These are phyloP conservation scores for Beroe forskalii DNA, from an alignment of 37 sponge, comb jelly and placozoan genomes.

Conservation along the genomic window DNA sequence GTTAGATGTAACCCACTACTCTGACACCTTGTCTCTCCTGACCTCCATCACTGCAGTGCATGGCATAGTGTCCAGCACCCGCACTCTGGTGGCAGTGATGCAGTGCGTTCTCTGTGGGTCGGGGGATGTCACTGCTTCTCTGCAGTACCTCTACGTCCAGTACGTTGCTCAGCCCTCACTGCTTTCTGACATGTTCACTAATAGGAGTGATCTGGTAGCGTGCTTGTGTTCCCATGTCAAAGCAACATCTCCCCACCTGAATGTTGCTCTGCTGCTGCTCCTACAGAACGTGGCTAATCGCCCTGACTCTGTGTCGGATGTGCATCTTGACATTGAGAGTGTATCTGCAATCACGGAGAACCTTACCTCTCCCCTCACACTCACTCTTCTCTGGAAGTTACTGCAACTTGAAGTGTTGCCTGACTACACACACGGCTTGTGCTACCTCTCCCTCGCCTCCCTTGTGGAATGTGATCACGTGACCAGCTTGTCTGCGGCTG, in stretches of 20 bases:
- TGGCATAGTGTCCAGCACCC: background rate
- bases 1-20: background rate
- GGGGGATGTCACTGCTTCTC: background rate
- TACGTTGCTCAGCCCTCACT: background rate
- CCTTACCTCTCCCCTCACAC: background rate
- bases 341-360: background rate
- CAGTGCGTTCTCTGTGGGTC: constrained; percentile 51
- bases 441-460: constrained; percentile 11
- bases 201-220: constrained; percentile 33
- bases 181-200: constrained; percentile 1
- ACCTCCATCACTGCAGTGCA: constrained; percentile 5
- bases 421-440: background rate
- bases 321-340: background rate
- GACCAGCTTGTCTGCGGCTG: constrained; percentile 17
- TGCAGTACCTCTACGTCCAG: constrained; percentile 35
- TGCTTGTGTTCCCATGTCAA: constrained; percentile 21
- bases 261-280: constrained; percentile 21
- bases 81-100: constrained; percentile 12
- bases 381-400: constrained; percentile 38
- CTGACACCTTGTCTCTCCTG: background rate
- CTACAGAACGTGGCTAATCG: background rate
- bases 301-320: background rate
- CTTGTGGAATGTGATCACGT: background rate
- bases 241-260: background rate
- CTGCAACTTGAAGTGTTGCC: background rate